A percentile compares a stretch with the other conserved stretches of the same genome.
phyloP scores from a whole-genome alignment of 2,113 vertebrate species.

The Oncorhynchus mykiss region DNA sequence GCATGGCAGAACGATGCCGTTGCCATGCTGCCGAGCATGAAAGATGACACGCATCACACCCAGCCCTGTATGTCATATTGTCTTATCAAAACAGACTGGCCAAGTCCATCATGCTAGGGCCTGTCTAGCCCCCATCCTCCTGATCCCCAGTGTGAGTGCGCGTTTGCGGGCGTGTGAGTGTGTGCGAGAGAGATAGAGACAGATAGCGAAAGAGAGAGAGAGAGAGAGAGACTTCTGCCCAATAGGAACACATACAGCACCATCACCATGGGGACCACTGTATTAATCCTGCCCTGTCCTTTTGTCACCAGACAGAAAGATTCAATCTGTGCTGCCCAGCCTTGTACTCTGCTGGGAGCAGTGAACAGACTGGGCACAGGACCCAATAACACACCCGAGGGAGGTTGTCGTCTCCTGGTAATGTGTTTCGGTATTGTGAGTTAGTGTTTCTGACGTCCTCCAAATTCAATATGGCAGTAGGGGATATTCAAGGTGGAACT shows the following conservation, averaged over 20 bases:
- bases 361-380: background rate
- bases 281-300: conserved; percentile 51
- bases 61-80: conserved; percentile 54
- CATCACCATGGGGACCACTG: conserved; percentile 43
- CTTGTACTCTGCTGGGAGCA: conserved; percentile 27
- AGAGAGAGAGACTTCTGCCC: background rate
- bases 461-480: background rate
- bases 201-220: conserved; percentile 4
- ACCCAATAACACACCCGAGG: background rate
- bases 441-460: conserved; percentile 30
- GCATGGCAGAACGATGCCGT: conserved; percentile 49
- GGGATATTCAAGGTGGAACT: background rate
- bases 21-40: conserved; percentile 47
- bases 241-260: conserved; percentile 39
- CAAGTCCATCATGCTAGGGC: conserved; percentile 20
- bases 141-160: background rate
- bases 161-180: background rate
- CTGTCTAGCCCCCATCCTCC: too few species aligned
- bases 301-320: conserved; percentile 38
- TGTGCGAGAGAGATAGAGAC: background rate
- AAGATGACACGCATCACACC: conserved; percentile 61
- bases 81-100: conserved; percentile 57
- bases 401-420: background rate
- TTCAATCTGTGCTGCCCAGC: conserved; percentile 23
- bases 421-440: background rate